Percentiles rank a stretch among this genome's conserved stretches.
phyloP scores from a whole-genome alignment of 2,888 invertebrate genomes.

The Trisateles emortualis region DNA sequence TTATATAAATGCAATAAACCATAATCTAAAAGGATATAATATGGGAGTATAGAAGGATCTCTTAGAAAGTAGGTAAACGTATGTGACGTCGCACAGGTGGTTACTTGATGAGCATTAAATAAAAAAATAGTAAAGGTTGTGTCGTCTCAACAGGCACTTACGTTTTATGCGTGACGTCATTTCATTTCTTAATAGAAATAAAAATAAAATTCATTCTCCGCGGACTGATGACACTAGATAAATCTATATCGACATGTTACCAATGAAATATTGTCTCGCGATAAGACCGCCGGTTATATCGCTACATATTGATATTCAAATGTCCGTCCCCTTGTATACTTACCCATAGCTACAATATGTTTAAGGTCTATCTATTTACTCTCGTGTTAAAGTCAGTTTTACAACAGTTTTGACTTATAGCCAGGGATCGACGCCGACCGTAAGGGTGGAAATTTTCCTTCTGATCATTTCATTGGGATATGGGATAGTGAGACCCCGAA shows the following conservation, averaged over 20 bases:
- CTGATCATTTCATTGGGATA: conserved; percentile 49
- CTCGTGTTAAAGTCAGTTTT: conserved; percentile 33
- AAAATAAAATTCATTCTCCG: not conserved
- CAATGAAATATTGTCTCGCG: not conserved
- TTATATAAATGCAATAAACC: too few species aligned
- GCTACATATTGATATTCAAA: not conserved
- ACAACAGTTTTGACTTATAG: conserved; percentile 37
- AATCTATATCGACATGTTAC: not conserved
- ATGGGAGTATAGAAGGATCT: too few species aligned
- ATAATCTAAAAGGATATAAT: too few species aligned
- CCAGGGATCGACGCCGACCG: conserved; percentile 15
- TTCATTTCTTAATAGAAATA: not conserved
- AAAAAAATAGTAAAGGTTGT: not conserved
- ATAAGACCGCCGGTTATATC: not conserved
- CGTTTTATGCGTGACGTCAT: not conserved
- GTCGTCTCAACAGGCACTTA: not conserved
- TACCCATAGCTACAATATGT: not conserved
- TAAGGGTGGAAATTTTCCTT: conserved; percentile 42
- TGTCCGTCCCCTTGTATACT: not conserved
- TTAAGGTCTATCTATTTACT: conserved; percentile 12
- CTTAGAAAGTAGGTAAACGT: too few species aligned
- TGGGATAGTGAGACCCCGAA: conserved; percentile 37
- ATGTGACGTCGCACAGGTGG: not conserved
- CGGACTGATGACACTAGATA: not conserved
- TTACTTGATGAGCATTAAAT: not conserved